Evolutionary conservation across 2,797 vertebrate genomes (phyloP).

Genomic region (Natrix natrix): DNA sequence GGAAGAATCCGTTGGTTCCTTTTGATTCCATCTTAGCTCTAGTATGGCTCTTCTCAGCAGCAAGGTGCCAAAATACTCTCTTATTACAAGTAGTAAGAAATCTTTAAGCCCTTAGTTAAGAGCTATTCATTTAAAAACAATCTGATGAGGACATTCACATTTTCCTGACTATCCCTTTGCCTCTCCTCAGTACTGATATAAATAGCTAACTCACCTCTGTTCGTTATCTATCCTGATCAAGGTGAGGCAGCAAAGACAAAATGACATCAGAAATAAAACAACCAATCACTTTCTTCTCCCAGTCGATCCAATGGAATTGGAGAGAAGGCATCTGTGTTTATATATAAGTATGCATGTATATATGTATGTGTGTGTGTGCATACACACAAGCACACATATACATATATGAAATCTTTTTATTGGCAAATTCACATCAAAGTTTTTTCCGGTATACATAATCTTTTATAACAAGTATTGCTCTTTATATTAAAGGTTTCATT

Average conservation of each 20-base stretch:
- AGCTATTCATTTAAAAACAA: conserved; percentile 24
- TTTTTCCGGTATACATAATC: conserved; percentile 6
- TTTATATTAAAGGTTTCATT: conserved; percentile 11
- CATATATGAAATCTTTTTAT: conserved; percentile 2
- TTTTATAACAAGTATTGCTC: conserved; percentile 21
- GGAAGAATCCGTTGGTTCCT: background rate
- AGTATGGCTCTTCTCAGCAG: background rate
- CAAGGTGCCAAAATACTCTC: background rate
- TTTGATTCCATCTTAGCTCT: background rate
- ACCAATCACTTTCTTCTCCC: conserved; percentile 29
- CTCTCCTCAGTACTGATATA: background rate
- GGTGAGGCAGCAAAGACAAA: background rate
- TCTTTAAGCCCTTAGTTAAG: background rate
- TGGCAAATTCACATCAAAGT: conserved; percentile 4
- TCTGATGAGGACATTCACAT: conserved; percentile 35
- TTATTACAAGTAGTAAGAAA: background rate
- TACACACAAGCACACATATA: background rate
- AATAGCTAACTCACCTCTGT: background rate
- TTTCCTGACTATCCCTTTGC: conserved; percentile 29
- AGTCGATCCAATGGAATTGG: background rate
- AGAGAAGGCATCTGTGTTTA: conserved; percentile 12
- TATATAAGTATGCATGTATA: background rate
- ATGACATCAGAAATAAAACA: conserved; percentile 9
- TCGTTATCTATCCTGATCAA: conserved; percentile 1
- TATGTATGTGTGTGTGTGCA: background rate